Conservation (phyloP, 1,140 invertebrate genomes). For the Drosophila lini region DNA sequence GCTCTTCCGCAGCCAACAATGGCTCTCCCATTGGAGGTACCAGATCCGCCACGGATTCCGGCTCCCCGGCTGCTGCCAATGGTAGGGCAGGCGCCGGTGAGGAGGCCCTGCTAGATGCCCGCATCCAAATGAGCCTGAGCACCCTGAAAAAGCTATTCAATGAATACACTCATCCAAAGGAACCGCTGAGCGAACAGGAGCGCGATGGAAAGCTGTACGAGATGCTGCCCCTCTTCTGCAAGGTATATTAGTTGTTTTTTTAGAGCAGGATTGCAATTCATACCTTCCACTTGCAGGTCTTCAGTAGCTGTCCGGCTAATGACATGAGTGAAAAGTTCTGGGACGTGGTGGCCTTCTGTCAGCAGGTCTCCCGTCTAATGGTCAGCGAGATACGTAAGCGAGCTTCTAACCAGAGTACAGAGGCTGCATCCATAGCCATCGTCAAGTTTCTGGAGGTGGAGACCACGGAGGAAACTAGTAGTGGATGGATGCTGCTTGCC, state of each 20-base stretch:
- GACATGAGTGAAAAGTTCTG: conserved; percentile 98
- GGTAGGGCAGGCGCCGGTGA: conserved; percentile 72
- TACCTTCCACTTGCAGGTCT: conserved; percentile 88
- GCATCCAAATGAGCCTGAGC: conserved; percentile 95
- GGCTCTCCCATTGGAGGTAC: conserved; percentile 46
- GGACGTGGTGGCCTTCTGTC: conserved; percentile 96
- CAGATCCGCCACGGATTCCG: conserved; percentile 55
- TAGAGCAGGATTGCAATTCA: neutral
- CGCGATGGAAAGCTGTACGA: conserved; percentile 98
- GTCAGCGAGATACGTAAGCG: conserved; percentile 96
- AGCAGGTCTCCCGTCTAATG: conserved; percentile 97
- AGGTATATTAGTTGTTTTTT: conserved; percentile 87
- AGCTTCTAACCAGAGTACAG: conserved; percentile 97
- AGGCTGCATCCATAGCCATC: conserved; percentile 97
- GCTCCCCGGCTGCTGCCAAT: conserved; percentile 37
- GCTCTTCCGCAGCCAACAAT: conserved; percentile 20
- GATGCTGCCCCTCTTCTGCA: conserved; percentile 99
- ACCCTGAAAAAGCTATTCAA: conserved; percentile 98
- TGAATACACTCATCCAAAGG: conserved; percentile 95
- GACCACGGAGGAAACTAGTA: conserved; percentile 95
- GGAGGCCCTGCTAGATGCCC: conserved; percentile 87
- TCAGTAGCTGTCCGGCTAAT: conserved; percentile 93
- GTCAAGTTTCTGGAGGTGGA: conserved; percentile 98
- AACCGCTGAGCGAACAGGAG: conserved; percentile 92
- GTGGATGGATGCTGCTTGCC: conserved; percentile 98